phyloP scores from a whole-genome alignment of 2,113 vertebrate species.

The Nasalis larvatus region DNA sequence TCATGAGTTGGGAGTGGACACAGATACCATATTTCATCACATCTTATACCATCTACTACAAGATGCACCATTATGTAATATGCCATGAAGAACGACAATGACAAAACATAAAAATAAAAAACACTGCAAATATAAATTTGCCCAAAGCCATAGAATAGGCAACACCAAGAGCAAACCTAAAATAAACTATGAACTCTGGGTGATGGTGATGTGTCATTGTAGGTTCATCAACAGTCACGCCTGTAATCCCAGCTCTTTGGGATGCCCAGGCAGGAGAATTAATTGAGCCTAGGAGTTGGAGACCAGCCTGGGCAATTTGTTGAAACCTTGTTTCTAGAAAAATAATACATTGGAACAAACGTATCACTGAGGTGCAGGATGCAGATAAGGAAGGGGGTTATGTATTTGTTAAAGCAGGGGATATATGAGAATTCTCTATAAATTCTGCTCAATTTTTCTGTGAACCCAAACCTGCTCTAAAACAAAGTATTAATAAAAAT shows the following conservation, averaged over 20 bases:
- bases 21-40: neutral
- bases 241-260: no score
- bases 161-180: neutral
- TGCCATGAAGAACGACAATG: neutral
- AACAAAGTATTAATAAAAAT: neutral
- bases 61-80: neutral
- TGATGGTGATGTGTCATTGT: neutral
- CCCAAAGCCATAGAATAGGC: accelerated
- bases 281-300: no score
- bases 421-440: neutral
- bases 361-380: neutral
- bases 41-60: neutral
- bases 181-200: neutral
- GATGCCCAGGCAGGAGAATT: no score
- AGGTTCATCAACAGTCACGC: neutral
- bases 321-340: no score
- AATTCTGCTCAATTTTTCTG: neutral
- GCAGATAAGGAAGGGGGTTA: no score
- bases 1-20: neutral
- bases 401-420: accelerated
- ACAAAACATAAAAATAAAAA: neutral
- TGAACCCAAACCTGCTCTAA: neutral
- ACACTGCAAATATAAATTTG: neutral
- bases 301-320: no score
- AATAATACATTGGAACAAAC: neutral